These are phyloP conservation scores for Leucophora obtusa DNA, from an alignment of 2,888 invertebrate genomes.

Conservation along the genomic window DNA sequence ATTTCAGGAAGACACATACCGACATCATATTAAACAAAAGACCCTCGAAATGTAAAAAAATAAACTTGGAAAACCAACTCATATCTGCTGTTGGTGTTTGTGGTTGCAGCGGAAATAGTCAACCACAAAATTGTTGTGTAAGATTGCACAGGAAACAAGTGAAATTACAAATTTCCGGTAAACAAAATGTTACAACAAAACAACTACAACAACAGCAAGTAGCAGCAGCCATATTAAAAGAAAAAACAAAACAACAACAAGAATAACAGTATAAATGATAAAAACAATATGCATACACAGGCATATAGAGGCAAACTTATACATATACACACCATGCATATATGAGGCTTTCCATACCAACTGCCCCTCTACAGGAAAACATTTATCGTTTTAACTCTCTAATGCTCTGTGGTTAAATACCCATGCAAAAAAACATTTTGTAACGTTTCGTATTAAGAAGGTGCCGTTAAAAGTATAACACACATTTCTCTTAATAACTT, in stretches of 20 bases:
- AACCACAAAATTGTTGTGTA: slow-evolving; percentile 73
- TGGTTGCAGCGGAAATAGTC: slow-evolving; percentile 76
- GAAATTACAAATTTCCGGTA: slow-evolving; percentile 78
- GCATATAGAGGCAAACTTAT: background rate
- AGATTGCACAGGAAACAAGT: slow-evolving; percentile 77
- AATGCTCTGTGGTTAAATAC: too few relatives aligned
- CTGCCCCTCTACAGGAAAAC: too few relatives aligned
- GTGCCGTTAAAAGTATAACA: too few relatives aligned
- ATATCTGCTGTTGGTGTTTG: slow-evolving; percentile 46
- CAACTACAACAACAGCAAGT: slow-evolving; percentile 59
- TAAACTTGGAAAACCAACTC: slow-evolving; percentile 39
- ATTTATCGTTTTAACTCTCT: too few relatives aligned
- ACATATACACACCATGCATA: background rate
- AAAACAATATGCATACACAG: background rate
- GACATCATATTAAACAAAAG: background rate
- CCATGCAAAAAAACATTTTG: too few relatives aligned
- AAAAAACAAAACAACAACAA: background rate
- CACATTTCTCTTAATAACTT: too few relatives aligned
- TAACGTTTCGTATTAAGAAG: too few relatives aligned
- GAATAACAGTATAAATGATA: slow-evolving; percentile 18
- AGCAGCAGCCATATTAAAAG: slow-evolving; percentile 11
- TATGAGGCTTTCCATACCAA: too few relatives aligned
- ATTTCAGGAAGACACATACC: slow-evolving; percentile 10
- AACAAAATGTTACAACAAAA: slow-evolving; percentile 70
- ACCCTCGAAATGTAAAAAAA: slow-evolving; percentile 45